Conservation (phyloP, 2,113 vertebrate genomes). For the Tringa solitaria region DNA sequence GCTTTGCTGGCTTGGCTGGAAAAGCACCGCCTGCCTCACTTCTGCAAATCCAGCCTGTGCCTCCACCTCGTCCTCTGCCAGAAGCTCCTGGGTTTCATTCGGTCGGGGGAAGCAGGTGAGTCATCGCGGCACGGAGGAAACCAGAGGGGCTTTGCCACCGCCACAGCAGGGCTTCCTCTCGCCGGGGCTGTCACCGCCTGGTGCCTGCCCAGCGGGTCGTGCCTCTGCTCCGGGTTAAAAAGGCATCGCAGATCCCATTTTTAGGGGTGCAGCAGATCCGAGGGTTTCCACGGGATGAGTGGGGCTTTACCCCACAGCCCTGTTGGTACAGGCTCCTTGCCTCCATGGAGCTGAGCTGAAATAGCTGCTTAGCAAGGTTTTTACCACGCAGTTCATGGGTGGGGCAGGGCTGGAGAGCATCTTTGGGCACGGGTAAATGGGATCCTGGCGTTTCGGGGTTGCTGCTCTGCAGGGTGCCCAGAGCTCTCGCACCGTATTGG, state of each 20-base stretch:
- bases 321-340: neutral
- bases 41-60: constrained; percentile 77
- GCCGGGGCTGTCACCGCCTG: neutral
- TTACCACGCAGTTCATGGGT: neutral
- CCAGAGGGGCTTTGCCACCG: neutral
- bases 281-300: neutral
- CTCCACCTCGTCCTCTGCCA: constrained; percentile 74
- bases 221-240: neutral
- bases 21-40: constrained; percentile 73
- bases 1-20: constrained; percentile 73
- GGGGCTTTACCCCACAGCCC: neutral
- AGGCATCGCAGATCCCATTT: neutral
- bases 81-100: constrained; percentile 67
- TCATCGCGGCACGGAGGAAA: neutral
- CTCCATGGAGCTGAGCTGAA: neutral
- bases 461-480: neutral
- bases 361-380: neutral
- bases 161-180: neutral
- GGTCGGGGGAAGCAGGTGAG: constrained; percentile 75
- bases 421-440: neutral
- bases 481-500: accelerated
- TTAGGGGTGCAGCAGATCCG: neutral
- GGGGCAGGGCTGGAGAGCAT: neutral
- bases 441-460: neutral
- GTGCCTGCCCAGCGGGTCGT: neutral